These are phyloP conservation scores for Bruchidius siliquastri DNA, from an alignment of 2,888 invertebrate species.

Conservation along the genomic window DNA sequence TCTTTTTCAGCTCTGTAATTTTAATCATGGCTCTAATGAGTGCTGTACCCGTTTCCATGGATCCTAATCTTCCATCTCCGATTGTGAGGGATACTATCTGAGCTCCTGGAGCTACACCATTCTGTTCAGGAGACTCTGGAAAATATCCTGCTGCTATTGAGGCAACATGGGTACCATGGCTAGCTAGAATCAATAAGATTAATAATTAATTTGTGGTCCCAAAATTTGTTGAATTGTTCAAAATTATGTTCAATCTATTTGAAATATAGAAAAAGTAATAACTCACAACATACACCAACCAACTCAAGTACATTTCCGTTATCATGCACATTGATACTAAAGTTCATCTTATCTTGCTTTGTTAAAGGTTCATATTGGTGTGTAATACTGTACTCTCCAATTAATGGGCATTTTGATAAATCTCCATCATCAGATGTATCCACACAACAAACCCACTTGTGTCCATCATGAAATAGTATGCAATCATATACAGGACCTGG, in stretches of 20 bases:
- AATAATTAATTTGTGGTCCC: too few relatives aligned
- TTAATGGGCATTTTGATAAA: conserved; percentile 65
- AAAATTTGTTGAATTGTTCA: too few relatives aligned
- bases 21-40: conserved; percentile 87
- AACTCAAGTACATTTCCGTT: conserved; percentile 88
- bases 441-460: conserved; percentile 81
- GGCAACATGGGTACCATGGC: conserved; percentile 97
- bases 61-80: conserved; percentile 85
- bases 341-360: conserved; percentile 74
- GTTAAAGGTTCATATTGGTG: conserved; percentile 75
- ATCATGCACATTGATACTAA: conserved; percentile 87
- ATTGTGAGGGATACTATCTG: conserved; percentile 89
- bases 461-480: conserved; percentile 89
- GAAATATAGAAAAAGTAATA: too few relatives aligned
- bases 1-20: conserved; percentile 67
- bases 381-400: conserved; percentile 79
- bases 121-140: conserved; percentile 77
- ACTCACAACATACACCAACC: conserved; percentile 90
- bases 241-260: too few relatives aligned
- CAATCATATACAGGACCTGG: conserved; percentile 90
- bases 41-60: conserved; percentile 97
- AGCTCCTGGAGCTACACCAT: conserved; percentile 96
- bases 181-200: conserved; percentile 55
- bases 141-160: conserved; percentile 92
- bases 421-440: conserved; percentile 82